Evolutionary conservation across 2,888 invertebrate species (phyloP).

Genomic region (Stratiomys singularior): DNA sequence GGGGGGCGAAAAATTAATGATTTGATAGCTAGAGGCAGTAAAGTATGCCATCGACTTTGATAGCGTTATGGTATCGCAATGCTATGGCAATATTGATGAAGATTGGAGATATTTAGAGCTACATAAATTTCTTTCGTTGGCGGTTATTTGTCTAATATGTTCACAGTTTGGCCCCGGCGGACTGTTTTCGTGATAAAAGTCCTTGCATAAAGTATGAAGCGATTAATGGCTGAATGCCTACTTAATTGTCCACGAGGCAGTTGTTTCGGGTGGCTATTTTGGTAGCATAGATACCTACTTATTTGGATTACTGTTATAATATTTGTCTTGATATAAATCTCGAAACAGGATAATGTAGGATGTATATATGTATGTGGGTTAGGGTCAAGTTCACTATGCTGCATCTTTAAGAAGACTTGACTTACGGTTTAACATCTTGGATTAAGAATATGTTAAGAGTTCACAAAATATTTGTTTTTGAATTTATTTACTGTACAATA

Average conservation of each 20-base stretch:
- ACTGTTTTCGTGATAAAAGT: background rate
- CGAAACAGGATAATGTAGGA: too few relatives aligned
- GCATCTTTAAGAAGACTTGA: too few relatives aligned
- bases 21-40: slow-evolving; percentile 26
- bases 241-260: slow-evolving; percentile 26
- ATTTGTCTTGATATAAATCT: too few relatives aligned
- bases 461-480: too few relatives aligned
- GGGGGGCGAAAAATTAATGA: slow-evolving; percentile 36
- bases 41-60: background rate
- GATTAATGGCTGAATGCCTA: slow-evolving; percentile 23
- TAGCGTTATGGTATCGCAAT: slow-evolving; percentile 16
- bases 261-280: background rate
- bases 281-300: too few relatives aligned
- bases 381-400: too few relatives aligned
- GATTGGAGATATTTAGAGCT: slow-evolving; percentile 27
- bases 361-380: too few relatives aligned
- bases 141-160: slow-evolving; percentile 17
- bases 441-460: too few relatives aligned
- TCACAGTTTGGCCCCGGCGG: slow-evolving; percentile 1
- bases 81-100: slow-evolving; percentile 1
- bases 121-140: slow-evolving; percentile 12
- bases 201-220: slow-evolving; percentile 33
- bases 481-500: too few relatives aligned
- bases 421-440: too few relatives aligned
- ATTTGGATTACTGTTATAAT: too few relatives aligned